Percentiles rank a stretch among this genome's conserved stretches.
Conservation (phyloP, 2,797 vertebrate species). For the Tiaroga cobitis region DNA sequence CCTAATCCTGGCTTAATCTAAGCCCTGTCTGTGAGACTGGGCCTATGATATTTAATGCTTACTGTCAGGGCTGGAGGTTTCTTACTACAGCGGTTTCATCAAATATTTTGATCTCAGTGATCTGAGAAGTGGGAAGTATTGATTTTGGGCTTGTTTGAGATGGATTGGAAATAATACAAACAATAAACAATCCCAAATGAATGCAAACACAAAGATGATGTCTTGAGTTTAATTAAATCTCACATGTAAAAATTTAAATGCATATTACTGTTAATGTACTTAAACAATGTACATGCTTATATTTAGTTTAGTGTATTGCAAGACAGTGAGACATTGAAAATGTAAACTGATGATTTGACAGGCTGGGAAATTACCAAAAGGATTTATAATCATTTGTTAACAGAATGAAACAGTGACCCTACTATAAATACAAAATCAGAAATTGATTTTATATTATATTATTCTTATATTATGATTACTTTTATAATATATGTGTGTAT, state of each 20-base stretch:
- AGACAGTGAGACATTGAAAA: background rate
- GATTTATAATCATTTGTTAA: background rate
- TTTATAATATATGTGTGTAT: no score
- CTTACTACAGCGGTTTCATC: background rate
- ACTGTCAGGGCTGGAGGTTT: background rate
- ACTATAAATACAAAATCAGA: background rate
- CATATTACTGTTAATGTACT: background rate
- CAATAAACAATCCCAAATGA: background rate
- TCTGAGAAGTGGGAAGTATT: conserved; percentile 2
- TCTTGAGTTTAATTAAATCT: background rate
- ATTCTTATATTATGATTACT: background rate
- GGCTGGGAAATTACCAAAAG: background rate
- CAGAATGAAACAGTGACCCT: background rate
- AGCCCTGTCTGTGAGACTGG: no score
- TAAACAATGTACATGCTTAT: background rate
- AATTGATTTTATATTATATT: background rate
- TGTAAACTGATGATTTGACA: background rate
- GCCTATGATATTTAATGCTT: background rate
- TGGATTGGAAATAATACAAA: background rate
- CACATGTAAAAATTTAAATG: background rate
- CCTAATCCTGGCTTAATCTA: no score
- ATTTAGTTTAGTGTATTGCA: background rate
- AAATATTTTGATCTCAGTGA: background rate
- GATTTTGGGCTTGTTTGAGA: conserved; percentile 8
- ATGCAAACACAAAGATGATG: background rate